A percentile compares a stretch with the other conserved stretches of the same genome.
Evolutionary conservation across 2,888 invertebrate genomes (phyloP).

Genomic region (Parelbella ahira): DNA sequence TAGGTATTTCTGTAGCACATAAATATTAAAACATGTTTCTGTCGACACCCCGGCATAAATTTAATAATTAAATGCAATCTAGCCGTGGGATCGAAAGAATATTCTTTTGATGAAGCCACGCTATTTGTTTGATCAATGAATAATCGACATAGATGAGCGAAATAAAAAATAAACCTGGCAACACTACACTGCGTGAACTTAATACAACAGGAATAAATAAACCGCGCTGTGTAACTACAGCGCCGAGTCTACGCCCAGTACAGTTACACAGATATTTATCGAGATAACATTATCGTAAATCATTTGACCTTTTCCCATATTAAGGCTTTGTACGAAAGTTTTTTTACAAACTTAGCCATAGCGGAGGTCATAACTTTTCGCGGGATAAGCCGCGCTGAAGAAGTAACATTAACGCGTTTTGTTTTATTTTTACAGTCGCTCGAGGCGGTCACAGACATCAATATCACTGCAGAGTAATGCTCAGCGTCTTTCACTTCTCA

Average conservation of each 20-base stretch:
- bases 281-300: conserved; percentile 24
- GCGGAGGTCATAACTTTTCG: conserved; percentile 24
- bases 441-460: conserved; percentile 19
- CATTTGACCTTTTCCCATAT: conserved; percentile 25
- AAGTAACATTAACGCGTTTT: conserved; percentile 16
- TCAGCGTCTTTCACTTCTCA: conserved; percentile 5
- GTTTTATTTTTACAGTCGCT: conserved; percentile 16
- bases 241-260: conserved; percentile 39
- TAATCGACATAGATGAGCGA: conserved; percentile 47
- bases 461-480: conserved; percentile 6
- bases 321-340: conserved; percentile 20
- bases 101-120: conserved; percentile 60
- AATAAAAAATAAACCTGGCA: conserved; percentile 37
- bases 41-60: conserved; percentile 43
- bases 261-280: conserved; percentile 31
- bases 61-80: conserved; percentile 48
- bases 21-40: conserved; percentile 25
- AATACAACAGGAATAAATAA: conserved; percentile 52
- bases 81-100: conserved; percentile 44
- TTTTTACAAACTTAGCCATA: conserved; percentile 19
- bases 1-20: conserved; percentile 22
- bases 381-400: conserved; percentile 16
- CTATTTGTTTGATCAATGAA: conserved; percentile 66
- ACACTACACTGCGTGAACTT: conserved; percentile 50
- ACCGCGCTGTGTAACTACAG: conserved; percentile 46